These are phyloP conservation scores for Trypoxylus dichotomus DNA, from an alignment of 1,140 invertebrate genomes.

Conservation along the genomic window DNA sequence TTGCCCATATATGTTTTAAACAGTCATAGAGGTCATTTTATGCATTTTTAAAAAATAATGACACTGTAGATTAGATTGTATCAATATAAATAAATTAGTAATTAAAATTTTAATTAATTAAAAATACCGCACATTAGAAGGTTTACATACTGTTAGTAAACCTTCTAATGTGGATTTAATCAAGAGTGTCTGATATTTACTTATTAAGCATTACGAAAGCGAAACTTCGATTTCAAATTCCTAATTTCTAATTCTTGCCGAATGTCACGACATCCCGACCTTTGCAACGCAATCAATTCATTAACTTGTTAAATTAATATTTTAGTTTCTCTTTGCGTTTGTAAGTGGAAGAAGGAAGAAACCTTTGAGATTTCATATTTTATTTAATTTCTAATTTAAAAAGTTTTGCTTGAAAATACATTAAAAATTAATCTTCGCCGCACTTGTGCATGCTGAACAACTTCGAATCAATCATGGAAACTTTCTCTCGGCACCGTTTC, in stretches of 20 bases:
- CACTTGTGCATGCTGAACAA: neutral
- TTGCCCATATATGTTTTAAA: too few relatives aligned
- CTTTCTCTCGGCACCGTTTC: neutral
- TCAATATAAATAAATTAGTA: too few relatives aligned
- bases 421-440: slow-evolving; percentile 2
- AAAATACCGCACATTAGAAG: too few relatives aligned
- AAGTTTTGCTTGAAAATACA: neutral
- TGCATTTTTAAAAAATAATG: too few relatives aligned
- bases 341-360: neutral
- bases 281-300: neutral
- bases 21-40: too few relatives aligned
- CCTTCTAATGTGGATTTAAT: too few relatives aligned
- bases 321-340: neutral
- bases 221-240: neutral
- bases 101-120: too few relatives aligned
- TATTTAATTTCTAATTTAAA: neutral
- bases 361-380: neutral
- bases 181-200: too few relatives aligned
- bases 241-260: neutral
- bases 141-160: too few relatives aligned
- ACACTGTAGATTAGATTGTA: too few relatives aligned
- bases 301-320: neutral
- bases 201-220: too few relatives aligned
- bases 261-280: neutral
- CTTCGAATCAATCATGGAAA: slow-evolving; percentile 4